A percentile compares a stretch with the other conserved stretches of the same genome.
These are phyloP conservation scores for Smittia aterrima DNA, from an alignment of 2,888 invertebrate genomes.

Conservation along the genomic window DNA sequence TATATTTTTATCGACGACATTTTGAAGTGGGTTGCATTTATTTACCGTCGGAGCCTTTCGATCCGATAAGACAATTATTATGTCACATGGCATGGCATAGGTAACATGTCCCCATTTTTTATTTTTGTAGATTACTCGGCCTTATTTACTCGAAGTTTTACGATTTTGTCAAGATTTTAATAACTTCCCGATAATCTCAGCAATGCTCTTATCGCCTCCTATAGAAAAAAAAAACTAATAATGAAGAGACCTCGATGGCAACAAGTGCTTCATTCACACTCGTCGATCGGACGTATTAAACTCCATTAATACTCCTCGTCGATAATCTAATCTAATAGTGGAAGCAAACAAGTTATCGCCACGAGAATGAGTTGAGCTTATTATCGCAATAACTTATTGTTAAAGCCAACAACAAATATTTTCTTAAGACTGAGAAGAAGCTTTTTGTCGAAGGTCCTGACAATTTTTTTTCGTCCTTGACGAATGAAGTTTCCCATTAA, in stretches of 20 bases:
- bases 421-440: neutral
- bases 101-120: neutral
- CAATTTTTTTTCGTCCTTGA: neutral
- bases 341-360: slow-evolving; percentile 24
- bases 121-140: neutral
- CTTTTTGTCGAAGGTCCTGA: neutral
- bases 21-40: neutral
- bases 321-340: slow-evolving; percentile 38
- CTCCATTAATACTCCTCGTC: slow-evolving; percentile 16
- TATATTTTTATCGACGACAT: neutral
- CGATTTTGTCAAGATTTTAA: neutral
- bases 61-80: neutral
- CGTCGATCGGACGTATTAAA: slow-evolving; percentile 1
- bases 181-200: neutral
- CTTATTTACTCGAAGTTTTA: neutral
- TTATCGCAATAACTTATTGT: neutral
- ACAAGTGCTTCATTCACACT: slow-evolving; percentile 17
- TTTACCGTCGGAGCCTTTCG: neutral
- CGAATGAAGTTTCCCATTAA: neutral
- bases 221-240: neutral
- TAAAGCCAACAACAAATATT: neutral
- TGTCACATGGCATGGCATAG: neutral
- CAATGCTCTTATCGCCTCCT: neutral
- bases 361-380: neutral
- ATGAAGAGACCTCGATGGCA: slow-evolving; percentile 4